Evolutionary conservation across 2,797 vertebrate species (phyloP), one percentile per base, ranked within the genome.

Genomic region (Gambusia yucatana): DNA sequence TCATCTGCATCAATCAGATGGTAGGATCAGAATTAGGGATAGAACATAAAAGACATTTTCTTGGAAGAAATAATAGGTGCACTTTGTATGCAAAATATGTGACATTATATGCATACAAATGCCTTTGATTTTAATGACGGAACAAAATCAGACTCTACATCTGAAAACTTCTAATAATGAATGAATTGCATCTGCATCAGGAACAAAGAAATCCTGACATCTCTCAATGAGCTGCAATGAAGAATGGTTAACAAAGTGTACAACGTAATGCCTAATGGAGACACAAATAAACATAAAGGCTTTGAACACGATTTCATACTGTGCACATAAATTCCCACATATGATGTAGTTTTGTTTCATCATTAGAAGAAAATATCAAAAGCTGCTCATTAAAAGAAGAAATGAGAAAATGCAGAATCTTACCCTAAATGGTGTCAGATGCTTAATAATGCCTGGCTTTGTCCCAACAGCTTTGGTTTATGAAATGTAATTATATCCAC

Each of bases 401-500:
- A n/a, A 65, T 17, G 52, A 69, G 43, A 43, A 59, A 59, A 44
- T 33, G 43, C 41, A 57, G 2, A 3, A 36, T 13, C 14, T 70
- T 30, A 70, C 9, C 20, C 10, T 77, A 77, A 73, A 50, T 39
- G 44, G 25, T 33, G 47, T 80, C 75, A 70, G 44, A 72, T 81
- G 75, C 69, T 63, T 83, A 72, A 76, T 36, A 52, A 36, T 75
- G 72, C 10, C 50, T 69, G 44, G 28, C 30, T 77, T 41, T 65
- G 65, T 84, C 44, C 70, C 67, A 71, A 59, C 75, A 78, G 74
- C 70, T 72, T 20, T 14, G 28, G n/a, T 71, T 50, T 43, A 7
- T 61, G 72, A 71, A 77, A 77, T 81, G 47, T 55, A 78, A 52
- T 79, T 74, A 73, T 43, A 33, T 75, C 72, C 74, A 77, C 22